These are phyloP conservation scores for Callionymus lyra DNA, from an alignment of 2,113 vertebrate genomes.

Conservation along the genomic window DNA sequence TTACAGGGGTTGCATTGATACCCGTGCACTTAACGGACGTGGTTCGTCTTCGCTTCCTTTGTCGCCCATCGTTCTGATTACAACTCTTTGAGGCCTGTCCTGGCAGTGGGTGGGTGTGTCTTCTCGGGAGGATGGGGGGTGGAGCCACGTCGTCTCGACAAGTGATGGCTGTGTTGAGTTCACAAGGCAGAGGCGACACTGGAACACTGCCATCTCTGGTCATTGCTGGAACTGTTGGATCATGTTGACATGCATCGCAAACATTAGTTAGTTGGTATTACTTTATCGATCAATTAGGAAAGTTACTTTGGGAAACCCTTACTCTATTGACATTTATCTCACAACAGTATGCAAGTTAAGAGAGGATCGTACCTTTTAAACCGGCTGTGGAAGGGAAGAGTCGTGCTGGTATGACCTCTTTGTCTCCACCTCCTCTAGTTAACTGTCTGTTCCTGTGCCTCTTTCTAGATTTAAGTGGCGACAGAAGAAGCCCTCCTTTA, in stretches of 20 bases:
- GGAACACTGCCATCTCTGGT: conserved; percentile 24
- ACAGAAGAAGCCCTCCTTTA: conserved; percentile 57
- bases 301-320: not conserved
- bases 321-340: not conserved
- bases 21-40: conserved; percentile 53
- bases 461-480: conserved; percentile 66
- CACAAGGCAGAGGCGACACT: conserved; percentile 70
- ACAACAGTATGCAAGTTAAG: not conserved
- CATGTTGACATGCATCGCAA: not conserved
- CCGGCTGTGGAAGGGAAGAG: conserved; percentile 18
- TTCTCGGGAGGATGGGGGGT: conserved; percentile 68
- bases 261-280: not conserved
- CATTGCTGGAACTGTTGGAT: conserved; percentile 14
- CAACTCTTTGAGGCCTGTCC: conserved; percentile 16
- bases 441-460: conserved; percentile 71
- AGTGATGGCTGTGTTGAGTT: conserved; percentile 83
- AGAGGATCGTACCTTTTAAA: conserved; percentile 21
- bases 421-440: not conserved
- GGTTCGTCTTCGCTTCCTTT: conserved; percentile 72
- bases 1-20: not conserved
- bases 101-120: conserved; percentile 55
- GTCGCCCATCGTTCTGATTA: conserved; percentile 39
- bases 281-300: too few species aligned
- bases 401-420: not conserved
- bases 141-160: conserved; percentile 79